Conservation (phyloP, 2,888 invertebrate genomes). For the Xylophagus ater region DNA sequence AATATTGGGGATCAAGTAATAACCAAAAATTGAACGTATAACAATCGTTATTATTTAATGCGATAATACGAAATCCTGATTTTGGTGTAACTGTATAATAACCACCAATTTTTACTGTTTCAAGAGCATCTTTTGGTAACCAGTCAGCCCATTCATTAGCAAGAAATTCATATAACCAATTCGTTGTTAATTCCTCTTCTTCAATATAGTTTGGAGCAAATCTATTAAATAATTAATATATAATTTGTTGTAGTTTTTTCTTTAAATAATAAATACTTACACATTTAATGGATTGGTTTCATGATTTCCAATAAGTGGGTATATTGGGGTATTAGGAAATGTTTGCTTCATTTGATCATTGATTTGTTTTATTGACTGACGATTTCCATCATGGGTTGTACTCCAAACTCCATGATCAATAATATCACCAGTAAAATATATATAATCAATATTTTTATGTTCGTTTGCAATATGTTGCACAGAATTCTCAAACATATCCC, state of each 20-base stretch:
- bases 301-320: conserved; percentile 70
- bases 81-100: conserved; percentile 60
- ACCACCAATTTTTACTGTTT: conserved; percentile 54
- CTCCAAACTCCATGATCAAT: conserved; percentile 84
- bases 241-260: conserved; percentile 1
- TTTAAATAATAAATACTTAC: conserved; percentile 47
- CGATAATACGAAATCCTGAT: conserved; percentile 62
- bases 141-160: conserved; percentile 59
- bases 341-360: conserved; percentile 42
- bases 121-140: conserved; percentile 49
- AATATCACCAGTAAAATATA: conserved; percentile 80
- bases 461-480: conserved; percentile 48
- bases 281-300: conserved; percentile 73
- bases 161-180: conserved; percentile 66
- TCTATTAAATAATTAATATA: conserved; percentile 32
- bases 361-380: conserved; percentile 44
- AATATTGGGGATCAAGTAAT: conserved; percentile 58
- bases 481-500: conserved; percentile 54
- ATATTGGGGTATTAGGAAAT: conserved; percentile 54
- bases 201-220: conserved; percentile 47
- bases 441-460: conserved; percentile 50
- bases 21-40: conserved; percentile 47
- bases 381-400: conserved; percentile 55
- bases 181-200: conserved; percentile 44
- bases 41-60: conserved; percentile 71